Evolutionary conservation across 2,113 vertebrate genomes (phyloP).

Genomic region (Phoenicopterus ruber): DNA sequence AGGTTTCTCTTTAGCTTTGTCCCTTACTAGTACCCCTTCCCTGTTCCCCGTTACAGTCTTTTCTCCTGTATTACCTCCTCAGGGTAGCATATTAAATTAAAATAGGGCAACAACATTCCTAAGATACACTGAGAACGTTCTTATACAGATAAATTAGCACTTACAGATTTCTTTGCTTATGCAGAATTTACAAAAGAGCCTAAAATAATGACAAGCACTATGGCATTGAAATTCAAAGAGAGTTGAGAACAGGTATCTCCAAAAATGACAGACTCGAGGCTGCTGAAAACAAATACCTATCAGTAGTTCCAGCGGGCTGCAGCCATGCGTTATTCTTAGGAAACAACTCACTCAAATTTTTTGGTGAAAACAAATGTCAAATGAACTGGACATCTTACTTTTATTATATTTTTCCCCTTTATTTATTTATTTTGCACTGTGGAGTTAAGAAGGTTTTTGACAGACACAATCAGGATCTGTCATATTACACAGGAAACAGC

Average conservation of each 20-base stretch:
- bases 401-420: neutral
- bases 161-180: neutral
- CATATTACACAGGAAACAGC: slow-evolving; percentile 10
- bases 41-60: neutral
- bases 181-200: neutral
- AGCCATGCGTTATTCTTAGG: slow-evolving; percentile 12
- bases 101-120: neutral
- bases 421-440: slow-evolving; percentile 32
- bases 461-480: slow-evolving; percentile 52
- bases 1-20: neutral
- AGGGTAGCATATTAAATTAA: neutral
- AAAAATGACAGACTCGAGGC: neutral
- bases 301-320: neutral
- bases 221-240: neutral
- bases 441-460: slow-evolving; percentile 42
- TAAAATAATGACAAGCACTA: neutral
- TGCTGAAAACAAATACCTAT: neutral
- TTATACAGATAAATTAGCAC: neutral
- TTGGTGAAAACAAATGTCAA: slow-evolving; percentile 28
- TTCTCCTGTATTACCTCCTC: too few species aligned
- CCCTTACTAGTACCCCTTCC: neutral
- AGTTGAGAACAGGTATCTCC: neutral
- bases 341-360: slow-evolving; percentile 13
- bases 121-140: neutral
- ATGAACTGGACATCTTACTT: neutral